phyloP scores from a whole-genome alignment of 1,140 invertebrate genomes.

The Drosophila nikananu region DNA sequence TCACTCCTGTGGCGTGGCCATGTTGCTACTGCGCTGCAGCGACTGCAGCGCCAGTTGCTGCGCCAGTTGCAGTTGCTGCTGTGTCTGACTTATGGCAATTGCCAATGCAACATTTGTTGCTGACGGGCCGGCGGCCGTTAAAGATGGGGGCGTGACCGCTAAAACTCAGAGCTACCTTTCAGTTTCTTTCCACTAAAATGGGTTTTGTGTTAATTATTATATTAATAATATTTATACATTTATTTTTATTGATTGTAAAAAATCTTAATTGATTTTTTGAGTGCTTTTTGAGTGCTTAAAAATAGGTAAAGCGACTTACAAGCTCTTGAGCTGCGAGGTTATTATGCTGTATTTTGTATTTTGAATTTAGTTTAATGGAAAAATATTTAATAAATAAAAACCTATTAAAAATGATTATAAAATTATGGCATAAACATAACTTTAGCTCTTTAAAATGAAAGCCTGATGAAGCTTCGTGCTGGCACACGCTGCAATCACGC shows the following conservation, averaged over 20 bases:
- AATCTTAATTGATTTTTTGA: too few species aligned
- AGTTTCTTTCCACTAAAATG: neutral
- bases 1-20: constrained; percentile 78
- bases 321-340: neutral
- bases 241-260: neutral
- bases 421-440: neutral
- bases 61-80: constrained; percentile 32
- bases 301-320: neutral
- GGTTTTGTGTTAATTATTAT: neutral
- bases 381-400: too few species aligned
- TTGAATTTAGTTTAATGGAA: neutral
- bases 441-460: neutral
- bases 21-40: constrained; percentile 71
- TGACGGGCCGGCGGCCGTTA: constrained; percentile 20
- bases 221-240: neutral
- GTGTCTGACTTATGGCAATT: constrained; percentile 82
- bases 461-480: constrained; percentile 9
- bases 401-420: neutral
- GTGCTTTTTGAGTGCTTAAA: neutral
- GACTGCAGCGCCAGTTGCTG: constrained; percentile 16
- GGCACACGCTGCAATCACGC: constrained; percentile 23
- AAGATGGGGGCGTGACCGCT: constrained; percentile 47
- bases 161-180: neutral
- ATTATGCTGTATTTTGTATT: neutral
- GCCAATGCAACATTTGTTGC: constrained; percentile 84